phyloP scores from a whole-genome alignment of 2,888 invertebrate genomes.

The Tridacna crocea region DNA sequence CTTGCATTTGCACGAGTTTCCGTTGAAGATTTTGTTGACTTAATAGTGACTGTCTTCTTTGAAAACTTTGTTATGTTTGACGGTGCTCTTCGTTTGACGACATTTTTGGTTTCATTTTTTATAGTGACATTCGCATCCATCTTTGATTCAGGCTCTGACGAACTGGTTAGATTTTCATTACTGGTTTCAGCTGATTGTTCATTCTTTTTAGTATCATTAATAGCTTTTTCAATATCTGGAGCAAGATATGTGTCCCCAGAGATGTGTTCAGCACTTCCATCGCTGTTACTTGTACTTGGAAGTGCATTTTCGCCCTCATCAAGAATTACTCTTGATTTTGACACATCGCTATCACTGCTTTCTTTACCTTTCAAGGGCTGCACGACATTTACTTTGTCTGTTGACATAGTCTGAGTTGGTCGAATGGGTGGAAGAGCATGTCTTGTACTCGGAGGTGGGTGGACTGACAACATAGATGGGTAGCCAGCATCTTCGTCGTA shows the following conservation, averaged over 20 bases:
- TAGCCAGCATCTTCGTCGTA: conserved; percentile 17
- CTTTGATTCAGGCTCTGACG: background rate
- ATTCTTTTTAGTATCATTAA: background rate
- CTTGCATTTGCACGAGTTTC: background rate
- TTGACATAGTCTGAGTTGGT: conserved; percentile 28
- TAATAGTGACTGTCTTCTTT: background rate
- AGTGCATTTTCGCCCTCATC: too few species aligned
- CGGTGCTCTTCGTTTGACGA: background rate
- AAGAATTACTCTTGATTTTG: background rate
- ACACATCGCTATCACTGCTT: too few species aligned
- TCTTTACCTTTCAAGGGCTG: conserved; percentile 29
- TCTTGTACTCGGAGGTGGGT: conserved; percentile 54
- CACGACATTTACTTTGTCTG: conserved; percentile 47
- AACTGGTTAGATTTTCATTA: background rate
- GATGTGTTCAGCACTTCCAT: too few species aligned
- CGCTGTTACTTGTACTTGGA: too few species aligned
- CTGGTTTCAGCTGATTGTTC: background rate
- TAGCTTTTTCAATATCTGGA: background rate
- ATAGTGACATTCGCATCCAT: background rate
- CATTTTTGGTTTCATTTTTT: background rate
- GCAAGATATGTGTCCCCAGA: too few species aligned
- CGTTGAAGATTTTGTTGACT: background rate
- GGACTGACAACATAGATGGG: conserved; percentile 33
- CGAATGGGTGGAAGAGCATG: conserved; percentile 45
- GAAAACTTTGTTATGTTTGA: background rate